A percentile compares a stretch with the other conserved stretches of the same genome.
phyloP scores from a whole-genome alignment of 2,797 vertebrate species.

The Benthosema pterotum region DNA sequence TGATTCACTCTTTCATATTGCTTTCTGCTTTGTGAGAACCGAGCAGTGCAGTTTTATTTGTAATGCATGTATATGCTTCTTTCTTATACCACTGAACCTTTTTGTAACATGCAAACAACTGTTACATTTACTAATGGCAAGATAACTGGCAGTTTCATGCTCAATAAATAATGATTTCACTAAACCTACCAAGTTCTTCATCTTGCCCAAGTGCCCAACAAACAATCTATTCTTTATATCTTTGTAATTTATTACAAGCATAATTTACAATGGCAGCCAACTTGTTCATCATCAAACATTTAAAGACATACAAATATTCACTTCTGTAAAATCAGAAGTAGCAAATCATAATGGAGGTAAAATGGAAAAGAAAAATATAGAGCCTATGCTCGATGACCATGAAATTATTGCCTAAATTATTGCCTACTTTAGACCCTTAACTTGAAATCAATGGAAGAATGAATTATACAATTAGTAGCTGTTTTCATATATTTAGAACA shows the following conservation, averaged over 20 bases:
- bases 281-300: no score
- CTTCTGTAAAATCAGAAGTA: no score
- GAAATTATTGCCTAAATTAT: no score
- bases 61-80: not conserved
- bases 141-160: constrained; percentile 19
- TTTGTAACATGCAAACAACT: constrained; percentile 14
- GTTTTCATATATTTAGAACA: no score
- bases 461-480: no score
- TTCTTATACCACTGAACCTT: constrained; percentile 21
- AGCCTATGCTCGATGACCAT: no score
- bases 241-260: not conserved
- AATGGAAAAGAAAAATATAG: no score
- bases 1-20: no score
- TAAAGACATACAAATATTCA: no score
- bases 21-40: not conserved
- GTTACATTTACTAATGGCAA: constrained; percentile 36
- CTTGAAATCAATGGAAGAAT: no score
- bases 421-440: no score
- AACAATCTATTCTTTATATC: not conserved
- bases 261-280: not conserved
- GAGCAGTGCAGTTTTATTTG: not conserved
- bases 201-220: constrained; percentile 9
- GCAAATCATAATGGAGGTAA: no score
- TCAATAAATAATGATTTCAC: constrained; percentile 65
- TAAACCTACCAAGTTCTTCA: constrained; percentile 17